phyloP scores from a whole-genome alignment of 2,113 vertebrate genomes.

The Plecotus auritus region DNA sequence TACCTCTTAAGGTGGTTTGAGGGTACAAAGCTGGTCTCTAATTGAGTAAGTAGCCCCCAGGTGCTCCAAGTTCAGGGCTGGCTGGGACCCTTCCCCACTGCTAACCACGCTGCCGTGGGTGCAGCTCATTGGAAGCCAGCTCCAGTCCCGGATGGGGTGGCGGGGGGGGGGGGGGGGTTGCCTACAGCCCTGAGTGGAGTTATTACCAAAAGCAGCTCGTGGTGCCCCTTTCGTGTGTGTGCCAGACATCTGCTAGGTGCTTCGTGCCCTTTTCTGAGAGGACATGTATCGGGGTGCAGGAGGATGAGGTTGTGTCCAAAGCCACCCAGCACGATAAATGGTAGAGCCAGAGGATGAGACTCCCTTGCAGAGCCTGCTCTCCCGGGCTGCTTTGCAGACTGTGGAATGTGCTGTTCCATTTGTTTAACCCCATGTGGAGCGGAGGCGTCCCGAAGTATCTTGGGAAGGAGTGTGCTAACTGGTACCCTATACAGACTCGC shows the following conservation, averaged over 20 bases:
- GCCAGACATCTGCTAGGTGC: neutral
- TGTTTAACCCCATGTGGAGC: neutral
- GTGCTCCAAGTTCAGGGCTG: neutral
- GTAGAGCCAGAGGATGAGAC: too few relatives aligned
- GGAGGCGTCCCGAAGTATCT: neutral
- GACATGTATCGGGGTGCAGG: neutral
- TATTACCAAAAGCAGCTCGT: neutral
- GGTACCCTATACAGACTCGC: neutral
- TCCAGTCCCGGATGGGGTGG: neutral
- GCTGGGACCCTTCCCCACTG: neutral
- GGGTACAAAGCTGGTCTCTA: neutral
- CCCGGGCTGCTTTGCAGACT: neutral
- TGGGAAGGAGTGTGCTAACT: conserved; percentile 25
- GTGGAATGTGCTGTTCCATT: conserved; percentile 54
- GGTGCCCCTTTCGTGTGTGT: neutral
- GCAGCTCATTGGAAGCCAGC: neutral
- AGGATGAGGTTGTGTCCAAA: neutral
- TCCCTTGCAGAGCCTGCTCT: neutral
- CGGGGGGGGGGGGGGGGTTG: too few relatives aligned
- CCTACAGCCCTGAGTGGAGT: too few relatives aligned
- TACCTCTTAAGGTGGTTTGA: neutral
- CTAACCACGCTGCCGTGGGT: neutral
- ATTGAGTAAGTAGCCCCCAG: neutral
- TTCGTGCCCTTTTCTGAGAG: neutral
- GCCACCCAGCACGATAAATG: neutral